Base-by-base conservation (phyloP, 2,113 vertebrate species). In the Antechinus stuartii region DNA sequence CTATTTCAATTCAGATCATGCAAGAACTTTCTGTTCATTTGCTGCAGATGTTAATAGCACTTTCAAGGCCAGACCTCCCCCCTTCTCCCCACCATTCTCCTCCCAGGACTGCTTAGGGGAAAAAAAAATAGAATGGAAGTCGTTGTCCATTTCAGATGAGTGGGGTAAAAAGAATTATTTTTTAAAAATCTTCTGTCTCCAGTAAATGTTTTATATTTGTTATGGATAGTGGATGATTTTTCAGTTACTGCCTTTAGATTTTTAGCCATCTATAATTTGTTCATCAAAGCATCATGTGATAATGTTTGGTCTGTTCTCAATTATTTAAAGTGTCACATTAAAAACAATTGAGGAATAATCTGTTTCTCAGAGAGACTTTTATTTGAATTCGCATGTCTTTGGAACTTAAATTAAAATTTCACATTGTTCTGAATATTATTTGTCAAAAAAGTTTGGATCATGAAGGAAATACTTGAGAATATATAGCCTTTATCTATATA, bases 51-150 rank as follows among this genome's bases (percentile, higher is more conserved):
- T 27, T 57, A 91, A 42, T 55, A 47, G 14, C 54, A 89, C 54
- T n/a, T 84, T 89, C 23, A 52, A 94, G 7, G 84, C 6, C 9
- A 52, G 68, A 84, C 16, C n/a, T 84, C 68, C 68, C 68, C 7
- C 16, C 35, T 76, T 96, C 54, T 95, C 93, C 47, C 19, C 54
- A 3, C 14, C 30, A 26, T 92, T 46, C 46, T 35, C n/a, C 16
- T 92, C 52, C 26, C 26, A 49, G 35, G 35, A 49, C 90, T 90
- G 24, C 2, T 93, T 35, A 94, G 5, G 2, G 35, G 47, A 92
- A 30, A 94, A 91, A 92, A 92, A 46, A 93, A 50, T 47, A 47
- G 47, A 47, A 47, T 22, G 94, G 91, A 92, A 95, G 35, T 23
- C 89, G 84, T 23, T 94, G 2, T 16, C 91, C 49, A 91, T 94